phyloP scores from a whole-genome alignment of 2,797 vertebrate genomes.

The Rhincodon typus region DNA sequence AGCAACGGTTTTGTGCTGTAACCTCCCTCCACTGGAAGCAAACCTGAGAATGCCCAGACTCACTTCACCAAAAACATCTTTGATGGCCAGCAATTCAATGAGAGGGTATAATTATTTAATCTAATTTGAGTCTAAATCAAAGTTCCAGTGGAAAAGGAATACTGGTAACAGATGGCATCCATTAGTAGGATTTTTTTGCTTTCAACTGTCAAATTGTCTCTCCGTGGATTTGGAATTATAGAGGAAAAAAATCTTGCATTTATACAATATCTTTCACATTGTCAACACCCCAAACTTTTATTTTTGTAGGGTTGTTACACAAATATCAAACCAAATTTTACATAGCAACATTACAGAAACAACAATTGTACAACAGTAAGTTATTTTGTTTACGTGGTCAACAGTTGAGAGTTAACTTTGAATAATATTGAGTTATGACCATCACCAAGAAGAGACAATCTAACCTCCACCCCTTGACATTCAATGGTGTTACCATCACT shows the following conservation, averaged over 20 bases:
- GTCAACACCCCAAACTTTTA: not conserved
- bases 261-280: not conserved
- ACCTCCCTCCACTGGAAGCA: constrained; percentile 19
- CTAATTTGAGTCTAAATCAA: constrained; percentile 3
- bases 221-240: not conserved
- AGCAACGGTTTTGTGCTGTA: not conserved
- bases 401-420: not conserved
- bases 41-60: not conserved
- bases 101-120: constrained; percentile 18
- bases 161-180: not conserved
- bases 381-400: not conserved
- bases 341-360: not conserved
- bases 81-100: not conserved
- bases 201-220: not conserved
- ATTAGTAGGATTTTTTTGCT: not conserved
- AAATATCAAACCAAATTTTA: not conserved
- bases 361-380: not conserved
- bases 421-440: too few relatives aligned
- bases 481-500: too few relatives aligned
- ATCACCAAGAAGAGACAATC: too few relatives aligned
- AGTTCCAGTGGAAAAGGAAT: not conserved
- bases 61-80: not conserved
- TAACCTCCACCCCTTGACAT: too few relatives aligned
- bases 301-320: not conserved
- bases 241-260: not conserved